Conservation (phyloP, 2,113 vertebrate genomes). For the Amphiprion percula region DNA sequence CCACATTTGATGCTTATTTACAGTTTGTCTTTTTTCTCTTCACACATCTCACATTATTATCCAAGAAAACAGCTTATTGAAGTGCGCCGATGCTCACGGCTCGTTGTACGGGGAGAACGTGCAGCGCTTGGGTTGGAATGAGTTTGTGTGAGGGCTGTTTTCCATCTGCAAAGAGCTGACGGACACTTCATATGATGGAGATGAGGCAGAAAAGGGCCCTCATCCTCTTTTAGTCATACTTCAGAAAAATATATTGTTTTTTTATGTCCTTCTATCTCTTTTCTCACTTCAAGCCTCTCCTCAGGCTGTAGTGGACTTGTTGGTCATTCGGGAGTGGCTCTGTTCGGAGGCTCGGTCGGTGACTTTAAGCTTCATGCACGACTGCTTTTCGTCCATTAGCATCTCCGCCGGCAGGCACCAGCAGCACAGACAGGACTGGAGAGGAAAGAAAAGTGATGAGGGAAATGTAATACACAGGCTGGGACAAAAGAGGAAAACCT, state of each 20-base stretch:
- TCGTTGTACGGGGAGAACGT: neutral
- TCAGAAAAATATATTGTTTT: neutral
- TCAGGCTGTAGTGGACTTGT: constrained; percentile 93
- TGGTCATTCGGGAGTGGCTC: constrained; percentile 93
- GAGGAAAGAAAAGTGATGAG: constrained; percentile 42
- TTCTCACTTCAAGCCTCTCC: neutral
- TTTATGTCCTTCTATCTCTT: neutral
- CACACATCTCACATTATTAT: constrained; percentile 6
- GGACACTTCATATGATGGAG: constrained; percentile 9
- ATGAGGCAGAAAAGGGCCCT: neutral
- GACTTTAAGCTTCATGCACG: constrained; percentile 94
- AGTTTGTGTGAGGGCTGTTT: constrained; percentile 8
- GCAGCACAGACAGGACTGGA: constrained; percentile 95
- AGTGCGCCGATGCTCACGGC: neutral
- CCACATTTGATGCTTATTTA: neutral
- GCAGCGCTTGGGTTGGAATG: neutral
- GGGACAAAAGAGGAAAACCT: constrained; percentile 3
- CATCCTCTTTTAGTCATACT: constrained; percentile 11
- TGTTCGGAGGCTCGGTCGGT: constrained; percentile 90
- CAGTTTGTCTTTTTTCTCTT: constrained; percentile 5
- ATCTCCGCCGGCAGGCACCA: constrained; percentile 94
- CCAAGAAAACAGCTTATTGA: constrained; percentile 2
- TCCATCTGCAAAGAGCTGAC: constrained; percentile 11
- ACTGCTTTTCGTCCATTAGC: constrained; percentile 93
- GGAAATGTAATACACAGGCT: neutral